These are phyloP conservation scores for Chloebia gouldiae DNA, from an alignment of 2,113 vertebrate species.

Conservation along the genomic window DNA sequence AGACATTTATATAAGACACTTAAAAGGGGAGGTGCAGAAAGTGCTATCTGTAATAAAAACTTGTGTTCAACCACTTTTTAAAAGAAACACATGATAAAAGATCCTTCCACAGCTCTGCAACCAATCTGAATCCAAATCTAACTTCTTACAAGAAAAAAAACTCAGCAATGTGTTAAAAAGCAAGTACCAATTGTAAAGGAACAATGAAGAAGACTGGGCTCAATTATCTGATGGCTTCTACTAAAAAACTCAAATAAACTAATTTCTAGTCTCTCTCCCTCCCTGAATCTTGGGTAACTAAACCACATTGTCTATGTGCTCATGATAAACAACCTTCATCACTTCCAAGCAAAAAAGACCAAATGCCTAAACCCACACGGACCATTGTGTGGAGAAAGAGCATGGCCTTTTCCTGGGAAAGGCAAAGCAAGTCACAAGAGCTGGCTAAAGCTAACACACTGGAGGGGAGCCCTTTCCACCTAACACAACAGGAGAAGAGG, in stretches of 20 bases:
- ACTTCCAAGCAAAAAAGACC: not conserved
- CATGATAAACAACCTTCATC: conserved; percentile 7
- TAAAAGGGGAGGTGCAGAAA: not conserved
- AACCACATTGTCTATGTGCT: not conserved
- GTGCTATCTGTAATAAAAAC: not conserved
- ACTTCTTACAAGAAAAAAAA: not conserved
- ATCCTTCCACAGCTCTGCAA: not conserved
- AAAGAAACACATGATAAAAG: not conserved
- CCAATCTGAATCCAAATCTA: not conserved
- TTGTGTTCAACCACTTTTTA: not conserved
- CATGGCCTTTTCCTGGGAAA: not conserved
- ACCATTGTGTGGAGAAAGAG: not conserved
- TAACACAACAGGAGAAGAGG: not conserved
- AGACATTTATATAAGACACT: not conserved
- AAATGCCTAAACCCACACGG: not conserved
- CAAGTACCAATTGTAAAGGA: not conserved
- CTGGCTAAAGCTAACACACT: not conserved
- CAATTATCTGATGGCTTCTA: not conserved
- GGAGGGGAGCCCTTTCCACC: not conserved
- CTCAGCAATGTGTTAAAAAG: not conserved
- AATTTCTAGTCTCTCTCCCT: not conserved
- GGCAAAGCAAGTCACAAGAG: not conserved
- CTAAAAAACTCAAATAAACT: not conserved
- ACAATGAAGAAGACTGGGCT: conserved; percentile 24
- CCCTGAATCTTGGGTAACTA: not conserved